These are phyloP conservation scores for Sitta europaea DNA, from an alignment of 2,113 vertebrate species.

Conservation along the genomic window DNA sequence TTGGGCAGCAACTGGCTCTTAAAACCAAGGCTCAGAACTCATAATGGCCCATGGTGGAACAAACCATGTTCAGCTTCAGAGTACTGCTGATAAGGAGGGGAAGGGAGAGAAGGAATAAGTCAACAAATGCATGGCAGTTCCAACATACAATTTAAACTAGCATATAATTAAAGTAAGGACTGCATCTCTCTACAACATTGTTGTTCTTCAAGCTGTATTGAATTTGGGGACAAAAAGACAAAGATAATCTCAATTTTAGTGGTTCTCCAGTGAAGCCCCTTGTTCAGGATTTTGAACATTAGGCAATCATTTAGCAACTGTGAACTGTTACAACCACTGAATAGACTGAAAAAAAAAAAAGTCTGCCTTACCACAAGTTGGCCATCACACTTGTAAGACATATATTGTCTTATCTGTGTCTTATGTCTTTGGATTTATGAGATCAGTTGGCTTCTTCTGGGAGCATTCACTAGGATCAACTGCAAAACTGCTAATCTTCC, in stretches of 20 bases:
- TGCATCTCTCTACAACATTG: background rate
- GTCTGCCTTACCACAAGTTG: background rate
- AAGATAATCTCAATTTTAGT: background rate
- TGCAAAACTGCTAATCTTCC: background rate
- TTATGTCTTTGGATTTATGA: background rate
- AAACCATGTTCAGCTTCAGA: background rate
- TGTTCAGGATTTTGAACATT: background rate
- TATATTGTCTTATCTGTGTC: background rate
- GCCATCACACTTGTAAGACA: background rate
- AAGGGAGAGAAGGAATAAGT: background rate
- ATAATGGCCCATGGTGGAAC: accelerated
- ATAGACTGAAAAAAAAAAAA: background rate
- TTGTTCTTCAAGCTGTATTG: background rate
- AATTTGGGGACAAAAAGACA: background rate
- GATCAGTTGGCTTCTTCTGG: background rate
- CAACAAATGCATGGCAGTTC: background rate
- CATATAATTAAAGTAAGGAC: background rate
- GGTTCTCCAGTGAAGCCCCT: background rate
- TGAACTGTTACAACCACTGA: background rate
- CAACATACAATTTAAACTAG: background rate
- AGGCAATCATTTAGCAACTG: background rate
- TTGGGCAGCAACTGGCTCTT: background rate
- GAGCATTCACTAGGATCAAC: background rate
- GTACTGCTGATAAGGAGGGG: background rate
- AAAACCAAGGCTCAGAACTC: background rate